Evolutionary conservation across 2,113 vertebrate genomes (phyloP).

Genomic region (Emydura subglobosa): DNA sequence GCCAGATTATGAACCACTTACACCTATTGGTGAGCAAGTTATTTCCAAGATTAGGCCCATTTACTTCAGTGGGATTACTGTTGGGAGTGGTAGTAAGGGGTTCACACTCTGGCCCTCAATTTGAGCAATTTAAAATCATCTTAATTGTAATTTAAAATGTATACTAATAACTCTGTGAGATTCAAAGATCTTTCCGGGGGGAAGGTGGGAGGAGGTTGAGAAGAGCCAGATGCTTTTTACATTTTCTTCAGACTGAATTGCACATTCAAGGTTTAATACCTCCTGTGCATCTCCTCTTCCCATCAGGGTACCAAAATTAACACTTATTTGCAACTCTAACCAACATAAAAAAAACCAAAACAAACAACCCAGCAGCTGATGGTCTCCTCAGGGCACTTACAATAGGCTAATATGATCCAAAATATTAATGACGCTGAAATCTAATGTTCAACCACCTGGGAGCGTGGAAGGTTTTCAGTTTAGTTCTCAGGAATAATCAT

Average conservation of each 20-base stretch:
- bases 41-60: neutral
- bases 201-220: neutral
- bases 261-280: rapidly evolving
- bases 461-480: neutral
- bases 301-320: rapidly evolving
- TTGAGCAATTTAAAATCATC: neutral
- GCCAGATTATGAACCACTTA: neutral
- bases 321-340: neutral
- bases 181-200: neutral
- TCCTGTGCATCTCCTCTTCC: neutral
- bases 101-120: neutral
- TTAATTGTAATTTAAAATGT: neutral
- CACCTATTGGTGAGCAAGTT: neutral
- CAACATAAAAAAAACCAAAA: neutral
- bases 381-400: neutral
- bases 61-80: neutral
- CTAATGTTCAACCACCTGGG: neutral
- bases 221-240: neutral
- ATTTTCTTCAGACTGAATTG: neutral
- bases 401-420: neutral
- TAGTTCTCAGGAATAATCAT: neutral
- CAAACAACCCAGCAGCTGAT: neutral
- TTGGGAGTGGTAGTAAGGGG: neutral
- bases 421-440: neutral
- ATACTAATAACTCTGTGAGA: neutral